These are phyloP conservation scores for Tenodera sinensis DNA, from an alignment of 2,888 invertebrate genomes.

Conservation along the genomic window DNA sequence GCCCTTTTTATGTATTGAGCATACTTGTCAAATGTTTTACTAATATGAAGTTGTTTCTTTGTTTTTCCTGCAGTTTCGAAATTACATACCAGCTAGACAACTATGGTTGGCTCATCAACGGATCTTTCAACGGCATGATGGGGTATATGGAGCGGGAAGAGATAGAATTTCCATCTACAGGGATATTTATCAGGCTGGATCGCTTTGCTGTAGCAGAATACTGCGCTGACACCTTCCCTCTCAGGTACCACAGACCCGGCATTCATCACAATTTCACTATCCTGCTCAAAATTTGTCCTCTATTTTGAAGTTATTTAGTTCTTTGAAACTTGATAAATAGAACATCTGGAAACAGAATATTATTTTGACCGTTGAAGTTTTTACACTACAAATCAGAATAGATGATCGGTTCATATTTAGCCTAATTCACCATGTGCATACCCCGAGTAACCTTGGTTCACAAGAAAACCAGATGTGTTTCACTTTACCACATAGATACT, in stretches of 20 bases:
- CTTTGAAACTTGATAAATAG: too few species aligned
- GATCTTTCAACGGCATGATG: conserved; percentile 55
- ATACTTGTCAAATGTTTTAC: background rate
- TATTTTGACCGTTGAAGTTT: too few species aligned
- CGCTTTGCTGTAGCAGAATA: conserved; percentile 52
- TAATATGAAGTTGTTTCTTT: background rate
- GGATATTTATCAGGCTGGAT: conserved; percentile 55
- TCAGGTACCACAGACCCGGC: conserved; percentile 39
- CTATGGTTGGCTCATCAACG: conserved; percentile 56
- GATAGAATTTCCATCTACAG: conserved; percentile 54
- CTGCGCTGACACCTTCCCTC: conserved; percentile 51
- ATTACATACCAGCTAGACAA: conserved; percentile 43
- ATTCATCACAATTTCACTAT: too few species aligned
- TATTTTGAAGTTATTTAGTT: too few species aligned
- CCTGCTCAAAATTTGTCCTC: too few species aligned
- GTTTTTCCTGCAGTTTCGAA: conserved; percentile 40
- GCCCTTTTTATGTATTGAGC: background rate
- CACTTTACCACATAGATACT: too few species aligned
- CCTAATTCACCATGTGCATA: too few species aligned
- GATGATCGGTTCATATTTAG: too few species aligned
- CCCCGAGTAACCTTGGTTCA: too few species aligned
- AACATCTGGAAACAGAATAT: too few species aligned
- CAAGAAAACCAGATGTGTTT: too few species aligned
- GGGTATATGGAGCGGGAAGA: conserved; percentile 55
- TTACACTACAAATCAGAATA: too few species aligned